phyloP scores from a whole-genome alignment of 2,888 invertebrate species.

The Elaeidobius kamerunicus region DNA sequence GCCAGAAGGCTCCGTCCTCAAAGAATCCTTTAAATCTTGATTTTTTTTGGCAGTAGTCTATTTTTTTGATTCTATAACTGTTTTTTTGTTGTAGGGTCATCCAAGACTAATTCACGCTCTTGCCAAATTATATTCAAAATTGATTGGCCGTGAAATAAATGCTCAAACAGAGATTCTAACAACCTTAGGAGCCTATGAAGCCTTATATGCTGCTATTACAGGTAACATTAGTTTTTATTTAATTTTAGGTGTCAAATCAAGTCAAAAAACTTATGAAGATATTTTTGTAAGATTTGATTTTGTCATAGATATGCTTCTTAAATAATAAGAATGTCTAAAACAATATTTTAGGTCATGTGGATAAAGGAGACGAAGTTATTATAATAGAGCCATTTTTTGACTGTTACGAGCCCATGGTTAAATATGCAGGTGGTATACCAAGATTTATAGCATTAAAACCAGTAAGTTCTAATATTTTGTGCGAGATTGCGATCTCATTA shows the following conservation, averaged over 20 bases:
- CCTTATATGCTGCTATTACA: conserved; percentile 77
- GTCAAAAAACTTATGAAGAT: too few species aligned
- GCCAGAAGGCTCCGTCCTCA: too few species aligned
- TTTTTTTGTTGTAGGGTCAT: conserved; percentile 74
- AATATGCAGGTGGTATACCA: conserved; percentile 80
- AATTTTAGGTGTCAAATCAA: neutral
- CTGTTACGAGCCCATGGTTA: conserved; percentile 95
- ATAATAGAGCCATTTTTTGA: conserved; percentile 99
- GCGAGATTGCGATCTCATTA: neutral
- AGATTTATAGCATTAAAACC: conserved; percentile 84
- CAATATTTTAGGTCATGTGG: conserved; percentile 58
- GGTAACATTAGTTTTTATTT: conserved; percentile 51
- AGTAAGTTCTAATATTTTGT: conserved; percentile 14
- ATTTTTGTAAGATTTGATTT: too few species aligned
- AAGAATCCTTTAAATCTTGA: too few species aligned
- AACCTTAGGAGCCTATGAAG: conserved; percentile 92
- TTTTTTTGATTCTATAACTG: too few species aligned
- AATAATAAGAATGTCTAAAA: too few species aligned
- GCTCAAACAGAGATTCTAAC: conserved; percentile 83
- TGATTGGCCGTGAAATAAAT: conserved; percentile 75
- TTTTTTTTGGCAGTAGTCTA: too few species aligned
- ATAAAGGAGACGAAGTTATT: conserved; percentile 86
- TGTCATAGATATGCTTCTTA: too few species aligned
- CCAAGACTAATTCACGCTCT: conserved; percentile 83
- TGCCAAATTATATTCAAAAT: conserved; percentile 77